These are phyloP conservation scores for Misgurnus anguillicaudatus DNA, from an alignment of 2,113 vertebrate genomes.

Conservation along the genomic window DNA sequence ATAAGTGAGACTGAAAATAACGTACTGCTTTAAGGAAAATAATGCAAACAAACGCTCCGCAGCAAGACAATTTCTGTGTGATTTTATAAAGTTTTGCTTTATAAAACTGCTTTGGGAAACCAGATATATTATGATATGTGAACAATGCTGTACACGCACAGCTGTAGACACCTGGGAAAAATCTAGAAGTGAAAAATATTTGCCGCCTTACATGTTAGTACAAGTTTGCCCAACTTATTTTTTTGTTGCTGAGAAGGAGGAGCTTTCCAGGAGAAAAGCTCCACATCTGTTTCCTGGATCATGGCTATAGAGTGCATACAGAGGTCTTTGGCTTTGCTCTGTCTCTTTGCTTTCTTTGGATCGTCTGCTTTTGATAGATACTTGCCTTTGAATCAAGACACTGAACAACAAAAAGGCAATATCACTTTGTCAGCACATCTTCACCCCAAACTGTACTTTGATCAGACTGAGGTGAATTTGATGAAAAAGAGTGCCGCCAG, in stretches of 20 bases:
- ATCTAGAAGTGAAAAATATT: not conserved
- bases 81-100: not conserved
- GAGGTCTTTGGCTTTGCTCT: conserved; percentile 54
- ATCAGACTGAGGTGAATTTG: conserved; percentile 39
- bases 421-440: conserved; percentile 36
- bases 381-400: conserved; percentile 10
- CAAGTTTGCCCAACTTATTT: conserved; percentile 12
- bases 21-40: not conserved
- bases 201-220: not conserved
- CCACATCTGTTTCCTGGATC: conserved; percentile 61
- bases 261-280: not conserved
- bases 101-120: not conserved
- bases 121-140: not conserved
- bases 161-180: not conserved
- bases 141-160: not conserved
- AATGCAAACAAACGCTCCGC: not conserved
- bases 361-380: conserved; percentile 51
- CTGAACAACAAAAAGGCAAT: conserved; percentile 30
- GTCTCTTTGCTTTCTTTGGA: conserved; percentile 53
- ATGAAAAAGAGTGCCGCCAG: conserved; percentile 71
- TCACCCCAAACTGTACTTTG: conserved; percentile 60
- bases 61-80: not conserved
- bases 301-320: conserved; percentile 52
- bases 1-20: not conserved
- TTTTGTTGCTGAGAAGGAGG: not conserved